Percentiles rank a stretch among this genome's conserved stretches.
These are phyloP conservation scores for Trematocara zebra DNA, from an alignment of 2,113 vertebrate species.

Conservation along the genomic window DNA sequence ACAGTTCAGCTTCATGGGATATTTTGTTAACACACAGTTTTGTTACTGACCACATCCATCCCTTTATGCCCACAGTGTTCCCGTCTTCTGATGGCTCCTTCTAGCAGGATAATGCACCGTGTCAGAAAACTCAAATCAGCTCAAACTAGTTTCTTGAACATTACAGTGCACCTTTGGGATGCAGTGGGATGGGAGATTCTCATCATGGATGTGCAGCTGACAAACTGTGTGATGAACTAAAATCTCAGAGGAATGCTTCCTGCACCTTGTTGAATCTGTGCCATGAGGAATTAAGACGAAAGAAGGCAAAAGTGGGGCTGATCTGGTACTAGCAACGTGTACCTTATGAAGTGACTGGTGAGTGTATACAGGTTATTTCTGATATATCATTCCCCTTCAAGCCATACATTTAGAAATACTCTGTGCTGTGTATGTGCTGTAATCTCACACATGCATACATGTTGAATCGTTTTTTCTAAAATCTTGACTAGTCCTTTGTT, in stretches of 20 bases:
- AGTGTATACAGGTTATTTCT: background rate
- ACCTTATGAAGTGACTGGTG: background rate
- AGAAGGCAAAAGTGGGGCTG: background rate
- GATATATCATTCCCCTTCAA: background rate
- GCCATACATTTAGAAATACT: background rate
- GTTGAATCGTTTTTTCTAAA: background rate
- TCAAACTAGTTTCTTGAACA: background rate
- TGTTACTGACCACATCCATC: background rate
- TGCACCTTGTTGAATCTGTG: background rate
- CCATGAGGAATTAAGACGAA: background rate
- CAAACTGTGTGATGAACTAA: background rate
- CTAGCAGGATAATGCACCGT: background rate
- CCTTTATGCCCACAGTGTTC: background rate
- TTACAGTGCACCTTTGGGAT: background rate
- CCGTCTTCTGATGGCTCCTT: rapidly evolving
- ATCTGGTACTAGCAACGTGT: background rate
- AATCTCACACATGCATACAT: background rate
- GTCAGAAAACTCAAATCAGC: background rate
- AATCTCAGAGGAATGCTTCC: background rate
- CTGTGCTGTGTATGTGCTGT: background rate
- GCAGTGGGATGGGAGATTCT: background rate
- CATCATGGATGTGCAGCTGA: background rate
- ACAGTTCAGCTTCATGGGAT: background rate
- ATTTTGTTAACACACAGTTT: background rate
- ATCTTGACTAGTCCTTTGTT: background rate